These are phyloP conservation scores for Drosophila neonasuta DNA, from an alignment of 2,888 invertebrate genomes.

Conservation along the genomic window DNA sequence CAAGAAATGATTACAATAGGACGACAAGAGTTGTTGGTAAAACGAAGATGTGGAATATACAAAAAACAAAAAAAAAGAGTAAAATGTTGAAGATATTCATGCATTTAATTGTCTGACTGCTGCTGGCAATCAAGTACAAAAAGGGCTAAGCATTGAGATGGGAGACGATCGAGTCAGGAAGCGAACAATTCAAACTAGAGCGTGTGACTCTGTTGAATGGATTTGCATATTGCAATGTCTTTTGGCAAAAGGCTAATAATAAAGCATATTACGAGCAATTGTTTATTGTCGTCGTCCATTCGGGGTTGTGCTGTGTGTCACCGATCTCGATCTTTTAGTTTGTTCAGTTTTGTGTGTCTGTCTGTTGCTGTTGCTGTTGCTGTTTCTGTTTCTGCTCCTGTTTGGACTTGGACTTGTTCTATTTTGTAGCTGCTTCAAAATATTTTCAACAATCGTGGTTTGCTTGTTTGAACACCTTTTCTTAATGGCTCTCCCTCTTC, in stretches of 20 bases:
- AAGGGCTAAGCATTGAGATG: constrained; percentile 49
- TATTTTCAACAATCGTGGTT: constrained; percentile 78
- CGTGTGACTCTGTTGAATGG: constrained; percentile 75
- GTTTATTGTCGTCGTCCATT: constrained; percentile 46
- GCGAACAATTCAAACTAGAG: constrained; percentile 76
- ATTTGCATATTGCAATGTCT: constrained; percentile 67
- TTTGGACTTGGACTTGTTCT: constrained; percentile 56
- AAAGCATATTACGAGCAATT: constrained; percentile 77
- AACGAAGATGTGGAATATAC: constrained; percentile 10
- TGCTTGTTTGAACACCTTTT: constrained; percentile 78
- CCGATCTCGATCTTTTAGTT: constrained; percentile 24
- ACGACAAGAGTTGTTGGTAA: constrained; percentile 34
- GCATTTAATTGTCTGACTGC: constrained; percentile 74
- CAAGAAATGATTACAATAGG: constrained; percentile 77
- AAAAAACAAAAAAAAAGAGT: constrained; percentile 10
- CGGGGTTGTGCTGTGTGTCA: constrained; percentile 40
- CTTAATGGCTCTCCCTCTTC: constrained; percentile 32
- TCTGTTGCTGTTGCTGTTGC: constrained; percentile 13
- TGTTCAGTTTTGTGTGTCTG: constrained; percentile 27
- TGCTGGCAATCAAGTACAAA: constrained; percentile 70
- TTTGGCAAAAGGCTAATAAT: constrained; percentile 70
- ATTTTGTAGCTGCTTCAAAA: constrained; percentile 72
- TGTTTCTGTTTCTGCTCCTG: constrained; percentile 27
- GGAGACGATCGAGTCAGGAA: constrained; percentile 44
- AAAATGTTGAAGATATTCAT: constrained; percentile 60